A percentile compares a stretch with the other conserved stretches of the same genome.
phyloP scores from a whole-genome alignment of 2,797 vertebrate species.

The Mormyrops attenuatus region DNA sequence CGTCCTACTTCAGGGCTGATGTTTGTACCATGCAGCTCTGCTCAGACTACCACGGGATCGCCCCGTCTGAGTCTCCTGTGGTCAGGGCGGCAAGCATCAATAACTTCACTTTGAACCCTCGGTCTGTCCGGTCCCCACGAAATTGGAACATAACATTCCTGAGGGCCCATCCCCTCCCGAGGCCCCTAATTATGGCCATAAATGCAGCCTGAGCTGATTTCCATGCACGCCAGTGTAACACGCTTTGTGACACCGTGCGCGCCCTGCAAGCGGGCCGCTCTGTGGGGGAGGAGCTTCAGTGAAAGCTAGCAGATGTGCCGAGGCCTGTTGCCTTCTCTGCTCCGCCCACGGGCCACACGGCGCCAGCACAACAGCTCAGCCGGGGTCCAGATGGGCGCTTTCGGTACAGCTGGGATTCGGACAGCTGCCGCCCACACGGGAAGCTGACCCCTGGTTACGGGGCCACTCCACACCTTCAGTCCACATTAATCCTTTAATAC shows the following conservation, averaged over 20 bases:
- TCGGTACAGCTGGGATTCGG: neutral
- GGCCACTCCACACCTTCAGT: neutral
- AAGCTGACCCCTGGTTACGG: neutral
- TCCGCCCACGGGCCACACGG: neutral
- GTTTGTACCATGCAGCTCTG: neutral
- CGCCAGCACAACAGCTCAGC: neutral
- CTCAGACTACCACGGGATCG: neutral
- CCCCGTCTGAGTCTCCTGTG: neutral
- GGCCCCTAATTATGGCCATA: neutral
- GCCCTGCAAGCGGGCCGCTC: neutral
- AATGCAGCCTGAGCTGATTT: neutral
- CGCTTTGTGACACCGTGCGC: neutral
- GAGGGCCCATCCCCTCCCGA: neutral
- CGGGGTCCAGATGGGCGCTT: neutral
- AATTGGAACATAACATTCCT: neutral
- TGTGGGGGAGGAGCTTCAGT: neutral
- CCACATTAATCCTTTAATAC: neutral
- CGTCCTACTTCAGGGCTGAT: neutral
- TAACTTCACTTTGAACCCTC: neutral
- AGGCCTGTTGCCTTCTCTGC: neutral
- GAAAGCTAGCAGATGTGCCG: neutral
- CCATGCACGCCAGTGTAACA: neutral
- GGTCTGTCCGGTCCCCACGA: neutral
- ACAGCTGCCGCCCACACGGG: neutral
- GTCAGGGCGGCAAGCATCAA: neutral